Evolutionary conservation across 2,797 vertebrate genomes (phyloP).

Genomic region (Danio tinwini): DNA sequence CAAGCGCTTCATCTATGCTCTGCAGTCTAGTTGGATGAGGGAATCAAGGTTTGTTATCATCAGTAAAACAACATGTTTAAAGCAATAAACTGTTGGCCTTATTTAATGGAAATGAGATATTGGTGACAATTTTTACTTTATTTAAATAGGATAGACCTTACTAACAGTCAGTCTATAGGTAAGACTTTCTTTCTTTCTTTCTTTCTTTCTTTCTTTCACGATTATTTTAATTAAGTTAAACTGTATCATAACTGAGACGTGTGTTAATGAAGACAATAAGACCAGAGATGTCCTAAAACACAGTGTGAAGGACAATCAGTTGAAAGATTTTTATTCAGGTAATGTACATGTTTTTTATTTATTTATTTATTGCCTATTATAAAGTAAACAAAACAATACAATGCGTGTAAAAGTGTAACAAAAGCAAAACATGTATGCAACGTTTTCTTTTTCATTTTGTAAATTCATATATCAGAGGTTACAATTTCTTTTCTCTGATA

Average conservation of each 20-base stretch:
- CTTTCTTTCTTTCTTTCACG: no score
- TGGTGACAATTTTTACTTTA: neutral
- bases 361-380: no score
- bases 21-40: neutral
- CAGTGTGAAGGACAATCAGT: neutral
- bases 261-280: constrained; percentile 74
- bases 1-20: constrained; percentile 16
- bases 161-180: constrained; percentile 8
- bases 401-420: no score
- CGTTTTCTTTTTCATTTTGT: no score
- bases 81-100: neutral
- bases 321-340: neutral
- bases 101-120: neutral
- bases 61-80: neutral
- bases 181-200: neutral
- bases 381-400: no score
- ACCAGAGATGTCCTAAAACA: constrained; percentile 72
- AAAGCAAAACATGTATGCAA: no score
- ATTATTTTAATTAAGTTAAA: neutral
- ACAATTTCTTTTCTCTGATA: neutral
- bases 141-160: neutral
- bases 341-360: no score
- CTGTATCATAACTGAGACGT: constrained; percentile 70
- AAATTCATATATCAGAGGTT: neutral
- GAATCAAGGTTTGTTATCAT: neutral